phyloP scores from a whole-genome alignment of 2,888 invertebrate species.

The Elysia crispata region DNA sequence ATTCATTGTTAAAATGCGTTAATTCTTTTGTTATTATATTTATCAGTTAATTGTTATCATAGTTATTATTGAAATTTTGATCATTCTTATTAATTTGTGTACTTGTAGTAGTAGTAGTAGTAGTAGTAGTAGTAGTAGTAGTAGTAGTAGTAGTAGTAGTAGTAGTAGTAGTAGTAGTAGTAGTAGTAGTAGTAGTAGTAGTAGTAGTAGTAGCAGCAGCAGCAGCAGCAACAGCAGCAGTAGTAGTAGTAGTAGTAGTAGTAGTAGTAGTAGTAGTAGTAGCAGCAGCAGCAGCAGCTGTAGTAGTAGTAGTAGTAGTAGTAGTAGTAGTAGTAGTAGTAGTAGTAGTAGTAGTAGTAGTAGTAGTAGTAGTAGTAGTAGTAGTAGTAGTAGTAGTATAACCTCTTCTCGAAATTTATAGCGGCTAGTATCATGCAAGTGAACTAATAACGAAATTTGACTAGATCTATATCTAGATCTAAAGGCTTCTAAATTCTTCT shows the following conservation, averaged over 20 bases:
- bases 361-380: conserved; percentile 50
- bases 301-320: conserved; percentile 52
- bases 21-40: too few species aligned
- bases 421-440: too few species aligned
- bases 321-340: conserved; percentile 51
- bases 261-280: conserved; percentile 49
- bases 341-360: conserved; percentile 52
- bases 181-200: conserved; percentile 31
- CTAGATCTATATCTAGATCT: too few species aligned
- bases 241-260: conserved; percentile 44
- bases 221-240: not conserved
- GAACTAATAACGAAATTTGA: too few species aligned
- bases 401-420: too few species aligned
- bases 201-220: conserved; percentile 23
- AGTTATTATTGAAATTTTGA: too few species aligned
- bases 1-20: too few species aligned
- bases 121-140: conserved; percentile 9
- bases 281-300: conserved; percentile 48
- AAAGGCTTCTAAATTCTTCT: too few species aligned
- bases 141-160: conserved; percentile 9
- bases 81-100: too few species aligned
- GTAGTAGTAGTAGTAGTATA: too few species aligned
- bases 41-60: too few species aligned
- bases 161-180: conserved; percentile 11
- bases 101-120: conserved; percentile 9